phyloP scores from a whole-genome alignment of 2,888 invertebrate genomes.

The Limenitis camilla region DNA sequence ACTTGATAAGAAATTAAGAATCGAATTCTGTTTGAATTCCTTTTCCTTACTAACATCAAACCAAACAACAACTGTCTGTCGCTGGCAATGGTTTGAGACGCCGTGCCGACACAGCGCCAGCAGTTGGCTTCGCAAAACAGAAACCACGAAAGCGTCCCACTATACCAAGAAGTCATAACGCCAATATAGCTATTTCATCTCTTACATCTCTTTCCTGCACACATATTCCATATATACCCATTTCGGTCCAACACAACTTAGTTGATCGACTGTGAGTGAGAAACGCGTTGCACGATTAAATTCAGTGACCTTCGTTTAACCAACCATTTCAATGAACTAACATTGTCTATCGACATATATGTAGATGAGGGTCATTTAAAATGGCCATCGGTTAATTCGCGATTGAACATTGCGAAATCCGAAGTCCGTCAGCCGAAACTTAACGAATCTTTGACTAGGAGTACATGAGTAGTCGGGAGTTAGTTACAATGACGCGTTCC shows the following conservation, averaged over 20 bases:
- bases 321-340: neutral
- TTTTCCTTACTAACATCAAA: too few relatives aligned
- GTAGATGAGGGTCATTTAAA: neutral
- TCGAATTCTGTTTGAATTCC: too few relatives aligned
- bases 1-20: too few relatives aligned
- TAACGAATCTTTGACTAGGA: constrained; percentile 44
- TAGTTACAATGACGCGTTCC: too few relatives aligned
- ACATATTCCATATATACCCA: neutral
- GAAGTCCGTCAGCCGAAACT: constrained; percentile 39
- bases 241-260: neutral
- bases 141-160: constrained; percentile 11
- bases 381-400: constrained; percentile 8
- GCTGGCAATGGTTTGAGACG: too few relatives aligned
- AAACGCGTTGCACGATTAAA: constrained; percentile 1
- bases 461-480: constrained; percentile 27
- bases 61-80: too few relatives aligned
- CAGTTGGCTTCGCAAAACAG: too few relatives aligned
- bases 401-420: constrained; percentile 15
- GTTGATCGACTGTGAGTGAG: neutral
- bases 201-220: neutral
- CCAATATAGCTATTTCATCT: neutral
- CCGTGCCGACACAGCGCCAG: too few relatives aligned
- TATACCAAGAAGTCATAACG: constrained; percentile 12
- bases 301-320: constrained; percentile 3
- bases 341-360: neutral